Evolutionary conservation across 2,797 vertebrate genomes (phyloP).

Genomic region (Lithobates pipiens): DNA sequence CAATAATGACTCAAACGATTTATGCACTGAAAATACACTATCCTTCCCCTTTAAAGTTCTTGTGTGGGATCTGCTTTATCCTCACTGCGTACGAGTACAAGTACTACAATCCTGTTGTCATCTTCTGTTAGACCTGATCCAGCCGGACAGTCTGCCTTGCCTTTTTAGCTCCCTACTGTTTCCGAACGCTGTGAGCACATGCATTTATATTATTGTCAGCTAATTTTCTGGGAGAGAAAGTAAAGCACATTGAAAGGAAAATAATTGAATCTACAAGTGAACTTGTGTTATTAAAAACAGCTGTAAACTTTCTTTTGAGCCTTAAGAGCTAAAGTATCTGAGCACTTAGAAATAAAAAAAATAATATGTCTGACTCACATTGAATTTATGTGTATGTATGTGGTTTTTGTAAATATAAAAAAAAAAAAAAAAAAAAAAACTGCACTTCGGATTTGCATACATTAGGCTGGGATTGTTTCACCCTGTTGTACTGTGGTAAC

Average conservation of each 20-base stretch:
- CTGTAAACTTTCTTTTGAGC: conserved; percentile 12
- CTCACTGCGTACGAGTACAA: background rate
- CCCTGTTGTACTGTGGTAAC: too few relatives aligned
- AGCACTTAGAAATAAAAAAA: background rate
- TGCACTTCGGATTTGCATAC: background rate
- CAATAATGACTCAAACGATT: too few relatives aligned
- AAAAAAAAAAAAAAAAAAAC: background rate
- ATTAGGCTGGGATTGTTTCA: too few relatives aligned
- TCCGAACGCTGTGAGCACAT: background rate
- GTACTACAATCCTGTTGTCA: background rate
- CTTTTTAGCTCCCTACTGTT: background rate
- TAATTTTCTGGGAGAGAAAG: conserved; percentile 48
- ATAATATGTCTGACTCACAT: background rate
- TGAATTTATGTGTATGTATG: background rate
- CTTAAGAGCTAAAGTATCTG: background rate
- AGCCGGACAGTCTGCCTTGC: background rate
- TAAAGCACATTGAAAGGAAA: conserved; percentile 7
- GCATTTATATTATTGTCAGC: conserved; percentile 51
- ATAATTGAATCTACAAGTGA: conserved; percentile 27
- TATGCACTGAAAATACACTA: too few relatives aligned
- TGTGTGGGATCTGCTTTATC: background rate
- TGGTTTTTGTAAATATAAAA: background rate
- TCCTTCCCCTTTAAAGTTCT: background rate
- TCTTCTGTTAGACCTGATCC: background rate
- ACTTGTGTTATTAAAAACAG: conserved; percentile 24